A percentile compares a stretch with the other conserved stretches of the same genome.
These are phyloP conservation scores for Cuniculus paca DNA, from an alignment of 2,797 vertebrate genomes.

Conservation along the genomic window DNA sequence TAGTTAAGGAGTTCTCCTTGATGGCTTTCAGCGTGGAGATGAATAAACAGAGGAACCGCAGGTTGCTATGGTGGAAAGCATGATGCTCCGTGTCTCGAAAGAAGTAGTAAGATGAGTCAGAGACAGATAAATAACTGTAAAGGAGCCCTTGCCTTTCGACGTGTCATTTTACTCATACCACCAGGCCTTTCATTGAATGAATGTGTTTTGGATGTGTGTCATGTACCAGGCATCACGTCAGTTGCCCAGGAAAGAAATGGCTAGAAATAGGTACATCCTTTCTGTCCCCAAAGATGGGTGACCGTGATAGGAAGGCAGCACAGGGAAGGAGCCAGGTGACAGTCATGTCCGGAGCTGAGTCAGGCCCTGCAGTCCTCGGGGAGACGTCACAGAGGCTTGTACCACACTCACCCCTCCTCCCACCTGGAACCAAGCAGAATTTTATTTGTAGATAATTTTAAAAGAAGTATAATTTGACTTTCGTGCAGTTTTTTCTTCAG, in stretches of 20 bases:
- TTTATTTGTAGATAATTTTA: constrained; percentile 42
- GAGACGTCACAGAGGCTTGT: not conserved
- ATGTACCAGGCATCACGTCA: not conserved
- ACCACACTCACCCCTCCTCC: not conserved
- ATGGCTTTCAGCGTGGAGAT: not conserved
- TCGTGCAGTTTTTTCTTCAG: not conserved
- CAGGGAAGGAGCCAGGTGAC: not conserved
- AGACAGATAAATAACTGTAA: not conserved
- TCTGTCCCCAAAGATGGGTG: not conserved
- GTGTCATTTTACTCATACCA: not conserved
- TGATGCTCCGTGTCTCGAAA: not conserved
- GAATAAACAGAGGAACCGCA: not conserved
- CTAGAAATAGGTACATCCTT: not conserved
- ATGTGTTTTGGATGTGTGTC: not conserved
- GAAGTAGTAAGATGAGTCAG: not conserved
- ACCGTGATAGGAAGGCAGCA: not conserved
- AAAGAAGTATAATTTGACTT: not conserved
- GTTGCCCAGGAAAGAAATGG: not conserved
- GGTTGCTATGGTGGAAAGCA: not conserved
- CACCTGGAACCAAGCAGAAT: not conserved
- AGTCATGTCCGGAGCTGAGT: not conserved
- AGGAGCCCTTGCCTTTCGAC: not conserved
- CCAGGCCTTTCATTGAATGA: not conserved
- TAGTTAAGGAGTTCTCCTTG: not conserved
- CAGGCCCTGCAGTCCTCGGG: not conserved